Evolutionary conservation across 2,113 vertebrate species (phyloP).

Genomic region (Pao palembangensis): DNA sequence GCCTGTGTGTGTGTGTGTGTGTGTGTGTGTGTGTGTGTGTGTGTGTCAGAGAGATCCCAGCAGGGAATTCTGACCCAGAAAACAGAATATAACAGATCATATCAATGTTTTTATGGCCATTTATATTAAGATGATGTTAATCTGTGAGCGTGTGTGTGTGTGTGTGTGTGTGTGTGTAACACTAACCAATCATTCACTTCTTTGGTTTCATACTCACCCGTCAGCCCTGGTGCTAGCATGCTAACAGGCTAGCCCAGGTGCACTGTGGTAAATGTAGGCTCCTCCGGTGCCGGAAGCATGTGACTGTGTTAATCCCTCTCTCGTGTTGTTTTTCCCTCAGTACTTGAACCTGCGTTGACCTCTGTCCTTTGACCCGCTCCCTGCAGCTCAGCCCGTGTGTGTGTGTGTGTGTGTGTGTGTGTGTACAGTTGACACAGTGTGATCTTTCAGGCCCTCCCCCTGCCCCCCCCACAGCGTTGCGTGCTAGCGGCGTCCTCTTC

Average conservation of each 20-base stretch:
- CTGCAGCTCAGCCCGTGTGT: conserved; percentile 16
- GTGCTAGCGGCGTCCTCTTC: conserved; percentile 89
- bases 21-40: no score
- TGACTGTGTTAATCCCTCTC: conserved; percentile 30
- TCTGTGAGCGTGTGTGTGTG: no score
- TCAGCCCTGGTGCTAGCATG: background rate
- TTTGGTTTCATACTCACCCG: no score
- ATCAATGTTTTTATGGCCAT: background rate
- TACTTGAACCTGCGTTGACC: conserved; percentile 20
- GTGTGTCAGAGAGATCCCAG: background rate
- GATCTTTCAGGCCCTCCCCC: no score
- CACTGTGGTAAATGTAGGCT: background rate
- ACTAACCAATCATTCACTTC: no score
- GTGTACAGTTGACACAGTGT: background rate
- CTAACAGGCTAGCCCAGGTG: background rate
- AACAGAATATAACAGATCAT: background rate
- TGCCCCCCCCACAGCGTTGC: conserved; percentile 78
- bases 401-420: conserved; percentile 31
- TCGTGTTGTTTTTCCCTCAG: conserved; percentile 29
- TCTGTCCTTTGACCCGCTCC: conserved; percentile 12
- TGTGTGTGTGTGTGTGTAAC: no score
- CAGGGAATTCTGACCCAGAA: conserved; percentile 25
- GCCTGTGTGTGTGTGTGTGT: no score
- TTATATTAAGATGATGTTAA: no score
- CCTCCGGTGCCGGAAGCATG: conserved; percentile 10